Evolutionary conservation across 2,113 vertebrate species (phyloP), one percentile per base, ranked within the genome.

Genomic region (Pterocles gutturalis): DNA sequence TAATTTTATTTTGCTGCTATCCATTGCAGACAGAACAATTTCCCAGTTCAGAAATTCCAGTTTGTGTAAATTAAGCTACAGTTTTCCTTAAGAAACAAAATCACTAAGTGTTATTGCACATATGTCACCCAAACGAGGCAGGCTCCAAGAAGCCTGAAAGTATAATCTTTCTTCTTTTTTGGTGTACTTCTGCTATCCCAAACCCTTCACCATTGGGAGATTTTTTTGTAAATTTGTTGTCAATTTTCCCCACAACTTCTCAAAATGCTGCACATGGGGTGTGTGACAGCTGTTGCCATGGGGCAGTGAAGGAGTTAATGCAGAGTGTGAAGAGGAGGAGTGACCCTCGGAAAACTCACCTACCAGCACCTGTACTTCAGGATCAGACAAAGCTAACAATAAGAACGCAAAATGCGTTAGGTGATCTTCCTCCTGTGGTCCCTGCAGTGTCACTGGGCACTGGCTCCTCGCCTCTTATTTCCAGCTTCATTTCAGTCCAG

Each of bases 391-490:
- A 94, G 95, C 95, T 86, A 96, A 98, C 90, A 95, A 96, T 96
- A 89, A 96, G 90, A 97, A 96, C 97, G 95, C 98, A 96, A 95
- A 98, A 97, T 33, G 94, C 11, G 96, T 98, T 97, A 98, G 97
- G 93, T 97, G 98, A 98, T 98, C 98, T 98, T 98, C 93, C 91
- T 96, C 96, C 83, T 51, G 91, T 76, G 95, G 93, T 98, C 97
- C 96, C 97, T 91, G 92, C 96, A 96, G 96, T 97, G 97, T 97
- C 97, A 97, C 89, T 90, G 94, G 95, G 96, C 98, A 97, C 97
- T 97, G 96, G 96, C 96, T 98, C 89, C 96, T 97, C 95, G 94
- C 96, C 97, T 98, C 98, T 96, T 96, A 94, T 98, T 98, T 96
- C 97, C 87, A 97, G 95, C 91, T 97, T 96, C 89, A 92, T 98